Evolutionary conservation across 1,140 invertebrate genomes (phyloP).

Genomic region (Drosophila jambulina): DNA sequence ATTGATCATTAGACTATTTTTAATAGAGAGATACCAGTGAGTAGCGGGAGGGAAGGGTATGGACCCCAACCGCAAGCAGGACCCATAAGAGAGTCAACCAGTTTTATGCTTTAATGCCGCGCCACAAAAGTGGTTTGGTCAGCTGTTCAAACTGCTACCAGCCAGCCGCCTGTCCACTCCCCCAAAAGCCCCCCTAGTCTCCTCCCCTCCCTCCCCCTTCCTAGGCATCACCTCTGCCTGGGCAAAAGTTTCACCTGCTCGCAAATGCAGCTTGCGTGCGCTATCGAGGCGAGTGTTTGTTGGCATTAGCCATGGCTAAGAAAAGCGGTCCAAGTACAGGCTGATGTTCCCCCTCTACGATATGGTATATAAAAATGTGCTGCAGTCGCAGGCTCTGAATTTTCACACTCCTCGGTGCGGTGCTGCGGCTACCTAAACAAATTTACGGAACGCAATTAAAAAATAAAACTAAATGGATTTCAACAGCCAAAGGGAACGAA

Average conservation of each 20-base stretch:
- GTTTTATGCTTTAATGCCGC: slow-evolving; percentile 49
- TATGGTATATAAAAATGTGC: slow-evolving; percentile 27
- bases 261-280: slow-evolving; percentile 70
- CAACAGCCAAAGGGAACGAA: slow-evolving; percentile 23
- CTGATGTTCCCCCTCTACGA: slow-evolving; percentile 24
- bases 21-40: slow-evolving; percentile 67
- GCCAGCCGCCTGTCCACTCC: slow-evolving; percentile 29
- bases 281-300: slow-evolving; percentile 63
- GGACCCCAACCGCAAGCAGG: slow-evolving; percentile 47
- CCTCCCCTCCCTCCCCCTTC: not conserved
- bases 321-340: slow-evolving; percentile 49
- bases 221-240: not conserved
- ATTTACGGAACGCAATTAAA: slow-evolving; percentile 40
- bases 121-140: slow-evolving; percentile 77
- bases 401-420: slow-evolving; percentile 41
- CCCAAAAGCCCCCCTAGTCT: slow-evolving; percentile 14
- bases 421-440: slow-evolving; percentile 60
- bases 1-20: slow-evolving; percentile 82
- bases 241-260: slow-evolving; percentile 77
- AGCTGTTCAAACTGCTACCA: slow-evolving; percentile 60
- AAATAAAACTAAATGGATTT: slow-evolving; percentile 54
- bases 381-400: slow-evolving; percentile 48
- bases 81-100: slow-evolving; percentile 37
- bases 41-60: not conserved
- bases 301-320: slow-evolving; percentile 54